A percentile compares a stretch with the other conserved stretches of the same genome.
Evolutionary conservation across 2,888 invertebrate species (phyloP).

Genomic region (Mimas tiliae): DNA sequence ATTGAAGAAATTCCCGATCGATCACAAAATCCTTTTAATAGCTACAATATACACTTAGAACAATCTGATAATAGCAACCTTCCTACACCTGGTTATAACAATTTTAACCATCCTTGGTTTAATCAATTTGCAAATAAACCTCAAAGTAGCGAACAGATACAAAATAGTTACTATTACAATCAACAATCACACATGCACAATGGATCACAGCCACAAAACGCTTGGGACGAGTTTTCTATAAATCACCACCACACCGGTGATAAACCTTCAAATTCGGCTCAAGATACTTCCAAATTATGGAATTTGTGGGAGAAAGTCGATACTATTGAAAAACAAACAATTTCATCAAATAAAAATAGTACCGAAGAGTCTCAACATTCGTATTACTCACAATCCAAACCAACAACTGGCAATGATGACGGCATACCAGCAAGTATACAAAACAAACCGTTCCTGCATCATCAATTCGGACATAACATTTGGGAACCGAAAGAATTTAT

Average conservation of each 20-base stretch:
- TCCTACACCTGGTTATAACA: neutral
- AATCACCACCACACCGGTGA: neutral
- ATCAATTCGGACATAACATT: neutral
- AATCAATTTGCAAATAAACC: neutral
- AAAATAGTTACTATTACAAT: constrained; percentile 18
- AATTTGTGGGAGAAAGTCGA: constrained; percentile 49
- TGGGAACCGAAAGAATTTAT: neutral
- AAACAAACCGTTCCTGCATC: neutral
- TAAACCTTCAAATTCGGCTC: constrained; percentile 24
- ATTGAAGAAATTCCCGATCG: neutral
- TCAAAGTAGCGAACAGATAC: neutral
- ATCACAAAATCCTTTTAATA: neutral
- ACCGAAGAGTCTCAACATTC: constrained; percentile 1
- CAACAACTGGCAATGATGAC: neutral
- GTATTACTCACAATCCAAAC: neutral
- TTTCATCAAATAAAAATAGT: constrained; percentile 29
- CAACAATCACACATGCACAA: constrained; percentile 32
- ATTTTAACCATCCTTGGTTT: neutral
- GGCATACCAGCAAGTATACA: neutral
- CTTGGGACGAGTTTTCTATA: neutral
- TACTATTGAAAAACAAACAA: constrained; percentile 42
- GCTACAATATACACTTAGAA: neutral
- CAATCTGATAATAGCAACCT: neutral
- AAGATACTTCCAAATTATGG: constrained; percentile 36
- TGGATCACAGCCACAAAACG: neutral